Base-by-base conservation (phyloP, 2,113 vertebrate genomes). In the Motacilla tschutschensis region DNA sequence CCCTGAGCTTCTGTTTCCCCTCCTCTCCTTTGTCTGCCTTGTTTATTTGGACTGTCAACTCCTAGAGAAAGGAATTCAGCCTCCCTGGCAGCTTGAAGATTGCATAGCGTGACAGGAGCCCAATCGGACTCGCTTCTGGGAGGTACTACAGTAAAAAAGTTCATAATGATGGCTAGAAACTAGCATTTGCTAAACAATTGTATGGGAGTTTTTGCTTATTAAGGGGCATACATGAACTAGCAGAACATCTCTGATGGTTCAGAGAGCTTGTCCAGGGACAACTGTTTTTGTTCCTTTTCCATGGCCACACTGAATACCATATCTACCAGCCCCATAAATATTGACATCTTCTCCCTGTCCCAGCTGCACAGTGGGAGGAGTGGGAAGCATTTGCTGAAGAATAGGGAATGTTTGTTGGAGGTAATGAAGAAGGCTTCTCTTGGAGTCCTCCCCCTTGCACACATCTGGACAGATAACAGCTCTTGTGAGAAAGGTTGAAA, bases 11-110 rank as follows among this genome's bases (percentile, higher is more conserved):
- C 90, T 93, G 92, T 94, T 94, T 95, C 87, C 81, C 79, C 84
- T 92, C 79, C 48, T 90, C 46, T 90, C 62, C 58, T 94, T 95
- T 94, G 92, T 95, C 90, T 92, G 86, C n/a, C 86, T 91, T 95
- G 91, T 94, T 94, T 95, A 91, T 95, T 94, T 93, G 79, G 83
- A 93, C 86, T 90, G 93, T 91, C 93, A 93, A 85, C 87, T 94
- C 69, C 82, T 85, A 74, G 79, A 87, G 87, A 91, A 91, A 91
- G 64, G 92, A 91, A 95, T 94, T 93, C 57, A 93, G 85, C 77
- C 93, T 93, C 90, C 36, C 87, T 93, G 79, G 54, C 69, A 90
- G 87, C 87, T 80, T 80, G 84, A 76, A 88, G 65, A 57, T 77
- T 88, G 89, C 73, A 67, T 82, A 80, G 89, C 76, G 87, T 92